Evolutionary conservation across 2,113 vertebrate species (phyloP), one percentile per base, ranked within the genome.

Genomic region (Lepisosteus oculatus): DNA sequence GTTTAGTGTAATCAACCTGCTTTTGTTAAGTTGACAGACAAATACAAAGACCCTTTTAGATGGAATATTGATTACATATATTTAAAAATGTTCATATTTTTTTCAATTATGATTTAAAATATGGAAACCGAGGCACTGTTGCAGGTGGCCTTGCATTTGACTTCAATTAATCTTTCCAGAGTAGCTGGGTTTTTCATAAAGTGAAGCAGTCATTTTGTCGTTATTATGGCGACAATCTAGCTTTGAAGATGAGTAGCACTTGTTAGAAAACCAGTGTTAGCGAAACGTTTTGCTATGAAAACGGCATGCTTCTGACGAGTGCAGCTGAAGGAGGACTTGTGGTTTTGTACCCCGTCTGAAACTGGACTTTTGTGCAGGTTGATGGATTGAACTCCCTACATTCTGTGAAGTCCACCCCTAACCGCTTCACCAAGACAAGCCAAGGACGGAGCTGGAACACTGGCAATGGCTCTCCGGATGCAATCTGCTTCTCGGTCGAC

Each of bases 401-500:
- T 81, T 97, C 97, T 1, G 95, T 99, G 66, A 99, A 99, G 87
- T 93, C 96, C 29, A 97, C 95, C 70, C 94, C 96, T 57, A 99
- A 97, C 78, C 90, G 97, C 69, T 99, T 99, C 81, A 97, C 95
- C 70, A 99, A 98, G 90, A 99, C 96, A 17, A 99, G 97, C 84
- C 97, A 99, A 75, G 97, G 97, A 71, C 94, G 97, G 80, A 99
- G 97, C 77, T 99, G 97, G 97, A 99, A 99, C 84, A 99, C 97
- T 1, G 97, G 97, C 47, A 99, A 99, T 45, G 97, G 97, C 61
- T 99, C 97, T 3, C 97, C 97, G 3, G 97, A 99, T 80, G 97
- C 97, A 74, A 99, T 99, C 84, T 99, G 97, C 82, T 93, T 99
- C 82, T 96, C 91, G 4, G 95, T 98, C 17, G 97, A 99, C 86